Evolutionary conservation across 2,888 invertebrate species (phyloP).

Genomic region (Allophyes oxyacanthae): DNA sequence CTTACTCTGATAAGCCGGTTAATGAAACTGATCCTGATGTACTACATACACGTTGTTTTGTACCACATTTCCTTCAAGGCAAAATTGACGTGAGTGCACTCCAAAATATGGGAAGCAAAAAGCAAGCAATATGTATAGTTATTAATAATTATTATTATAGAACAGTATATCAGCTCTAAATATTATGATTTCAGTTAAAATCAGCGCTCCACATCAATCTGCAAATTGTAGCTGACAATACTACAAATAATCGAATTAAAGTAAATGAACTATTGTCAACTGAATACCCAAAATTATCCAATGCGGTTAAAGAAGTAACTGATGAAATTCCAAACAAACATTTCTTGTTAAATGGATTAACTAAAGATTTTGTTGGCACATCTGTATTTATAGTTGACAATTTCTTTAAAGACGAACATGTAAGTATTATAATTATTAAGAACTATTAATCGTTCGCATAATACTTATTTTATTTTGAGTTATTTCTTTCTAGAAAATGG

Average conservation of each 20-base stretch:
- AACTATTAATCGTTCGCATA: no score
- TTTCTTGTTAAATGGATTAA: conserved; percentile 16
- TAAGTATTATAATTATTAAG: conserved; percentile 43
- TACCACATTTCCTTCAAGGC: conserved; percentile 26
- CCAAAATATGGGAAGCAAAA: no score
- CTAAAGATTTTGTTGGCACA: conserved; percentile 12
- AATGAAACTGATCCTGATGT: conserved; percentile 29
- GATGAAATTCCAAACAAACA: conserved; percentile 40
- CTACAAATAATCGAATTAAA: conserved; percentile 43
- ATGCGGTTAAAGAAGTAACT: conserved; percentile 40
- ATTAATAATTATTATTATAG: not conserved
- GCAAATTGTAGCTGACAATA: conserved; percentile 70
- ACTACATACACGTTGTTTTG: conserved; percentile 22
- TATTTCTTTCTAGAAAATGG: conserved; percentile 64
- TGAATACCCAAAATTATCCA: conserved; percentile 41
- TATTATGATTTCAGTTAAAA: conserved; percentile 61
- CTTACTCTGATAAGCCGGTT: conserved; percentile 12
- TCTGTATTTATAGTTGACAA: conserved; percentile 61
- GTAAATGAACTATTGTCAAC: conserved; percentile 46
- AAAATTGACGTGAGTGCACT: conserved; percentile 24
- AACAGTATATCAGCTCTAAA: no score
- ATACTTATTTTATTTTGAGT: no score
- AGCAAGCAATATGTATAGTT: not conserved
- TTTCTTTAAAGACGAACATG: conserved; percentile 62
- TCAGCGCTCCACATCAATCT: conserved; percentile 64